Conservation (phyloP, 2,797 vertebrate species). For the Lagorchestes hirsutus region DNA sequence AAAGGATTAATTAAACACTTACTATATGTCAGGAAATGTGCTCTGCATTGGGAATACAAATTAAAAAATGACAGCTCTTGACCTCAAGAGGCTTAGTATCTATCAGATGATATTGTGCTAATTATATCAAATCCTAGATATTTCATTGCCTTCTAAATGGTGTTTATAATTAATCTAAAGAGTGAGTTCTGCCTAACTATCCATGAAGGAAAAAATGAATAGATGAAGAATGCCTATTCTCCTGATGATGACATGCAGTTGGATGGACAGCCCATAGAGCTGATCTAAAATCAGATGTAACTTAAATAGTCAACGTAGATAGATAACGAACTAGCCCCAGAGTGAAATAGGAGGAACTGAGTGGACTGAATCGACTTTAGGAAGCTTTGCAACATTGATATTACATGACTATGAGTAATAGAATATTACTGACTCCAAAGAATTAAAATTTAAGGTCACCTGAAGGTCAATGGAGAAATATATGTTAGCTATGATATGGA, state of each 20-base stretch:
- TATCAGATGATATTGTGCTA: not conserved
- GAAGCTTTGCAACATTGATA: not conserved
- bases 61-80: not conserved
- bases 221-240: not conserved
- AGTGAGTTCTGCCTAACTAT: not conserved
- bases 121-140: not conserved
- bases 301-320: not conserved
- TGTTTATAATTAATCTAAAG: not conserved
- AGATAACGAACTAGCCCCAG: not conserved
- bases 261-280: not conserved
- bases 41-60: constrained; percentile 23
- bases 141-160: not conserved
- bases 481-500: not conserved
- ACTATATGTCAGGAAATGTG: not conserved
- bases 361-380: not conserved
- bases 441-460: not conserved
- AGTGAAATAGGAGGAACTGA: not conserved
- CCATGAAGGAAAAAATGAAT: not conserved
- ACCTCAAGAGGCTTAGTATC: not conserved
- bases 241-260: not conserved
- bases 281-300: not conserved
- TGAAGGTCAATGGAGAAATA: not conserved
- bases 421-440: not conserved
- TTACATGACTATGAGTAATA: not conserved
- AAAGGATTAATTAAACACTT: not conserved